phyloP scores from a whole-genome alignment of 37 sponge, comb jelly and placozoan genomes.

The Amphimedon queenslandica region DNA sequence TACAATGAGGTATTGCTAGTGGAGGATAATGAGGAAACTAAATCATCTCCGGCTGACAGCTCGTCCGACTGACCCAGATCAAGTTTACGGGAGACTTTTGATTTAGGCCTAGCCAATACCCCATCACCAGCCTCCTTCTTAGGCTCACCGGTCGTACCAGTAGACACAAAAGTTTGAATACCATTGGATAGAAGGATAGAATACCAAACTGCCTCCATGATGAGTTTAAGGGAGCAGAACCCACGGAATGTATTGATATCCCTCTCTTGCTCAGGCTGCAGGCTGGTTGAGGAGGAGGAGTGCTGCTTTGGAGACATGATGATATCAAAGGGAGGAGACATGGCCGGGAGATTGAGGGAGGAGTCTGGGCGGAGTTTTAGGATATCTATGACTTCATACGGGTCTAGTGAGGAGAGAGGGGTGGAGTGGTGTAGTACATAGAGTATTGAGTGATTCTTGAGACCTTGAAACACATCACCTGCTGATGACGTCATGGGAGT shows the following conservation, averaged over 20 bases:
- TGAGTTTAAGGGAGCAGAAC: constrained; percentile 70
- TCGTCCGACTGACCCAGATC: background rate
- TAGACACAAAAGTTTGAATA: background rate
- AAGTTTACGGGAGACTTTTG: background rate
- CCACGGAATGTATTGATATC: constrained; percentile 77
- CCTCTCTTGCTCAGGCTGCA: constrained; percentile 72
- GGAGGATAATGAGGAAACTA: background rate
- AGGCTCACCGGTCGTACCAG: background rate
- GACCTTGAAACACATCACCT: constrained; percentile 83
- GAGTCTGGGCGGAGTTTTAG: constrained; percentile 65
- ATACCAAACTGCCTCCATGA: constrained; percentile 66
- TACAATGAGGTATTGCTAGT: background rate
- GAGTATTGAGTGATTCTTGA: constrained; percentile 88
- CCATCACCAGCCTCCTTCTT: background rate
- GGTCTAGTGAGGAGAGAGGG: constrained; percentile 66
- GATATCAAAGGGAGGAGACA: constrained; percentile 43
- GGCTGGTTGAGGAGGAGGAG: constrained; percentile 8
- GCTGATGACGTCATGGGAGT: constrained; percentile 19
- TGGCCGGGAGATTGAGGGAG: constrained; percentile 18
- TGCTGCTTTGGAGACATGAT: constrained; percentile 18
- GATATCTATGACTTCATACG: constrained; percentile 79
- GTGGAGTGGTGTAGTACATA: constrained; percentile 88
- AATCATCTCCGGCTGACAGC: background rate
- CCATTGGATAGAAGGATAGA: constrained; percentile 32
- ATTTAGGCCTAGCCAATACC: background rate